Evolutionary conservation across 2,113 vertebrate species (phyloP).

Genomic region (rat (Rattus norvegicus)): GRCr8 NC_086029.1:79532001-79532500

Average conservation of each 20-base stretch:
- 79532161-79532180: background rate
- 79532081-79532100: conserved; percentile 56
- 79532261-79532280: conserved; percentile 51
- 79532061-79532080: conserved; percentile 57
- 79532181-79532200: background rate
- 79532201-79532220: background rate
- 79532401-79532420: background rate
- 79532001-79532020: background rate
- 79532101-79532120: conserved; percentile 48
- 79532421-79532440: background rate
- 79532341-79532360: background rate
- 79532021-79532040: conserved; percentile 6
- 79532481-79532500: background rate
- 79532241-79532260: background rate
- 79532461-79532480: background rate
- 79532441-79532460: background rate
- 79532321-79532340: background rate
- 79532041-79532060: background rate
- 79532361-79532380: conserved; percentile 13
- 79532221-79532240: conserved; percentile 24
- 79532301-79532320: conserved; percentile 9
- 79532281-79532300: background rate
- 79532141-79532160: conserved; percentile 17
- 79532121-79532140: conserved; percentile 28
- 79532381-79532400: background rate